Evolutionary conservation across 2,888 invertebrate genomes (phyloP), one percentile per base, ranked within the genome.

Genomic region (Hedychridium roseum): DNA sequence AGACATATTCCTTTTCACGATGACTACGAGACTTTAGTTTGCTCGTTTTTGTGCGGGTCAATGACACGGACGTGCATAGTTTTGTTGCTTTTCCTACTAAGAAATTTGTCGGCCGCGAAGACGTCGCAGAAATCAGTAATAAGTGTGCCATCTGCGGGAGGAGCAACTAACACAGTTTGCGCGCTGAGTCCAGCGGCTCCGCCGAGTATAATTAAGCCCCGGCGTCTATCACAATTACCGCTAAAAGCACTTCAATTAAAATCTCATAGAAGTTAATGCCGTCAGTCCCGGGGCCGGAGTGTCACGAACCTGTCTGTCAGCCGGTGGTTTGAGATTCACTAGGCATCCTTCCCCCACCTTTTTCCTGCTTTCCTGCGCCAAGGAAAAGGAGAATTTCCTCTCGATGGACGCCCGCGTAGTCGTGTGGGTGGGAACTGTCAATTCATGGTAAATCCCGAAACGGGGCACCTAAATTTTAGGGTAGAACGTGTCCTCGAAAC

Each of bases 201-300:
- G 54, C 60, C 60, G 57, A 59, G n/a, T n/a, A 62, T 63, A 68
- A 61, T 68, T 62, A 68, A 66, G 60, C 67, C 61, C 50, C 57
- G 53, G 52, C 60, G 64, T 70, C 60, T 60, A 65, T 70, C 69
- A 68, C 60, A 64, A 66, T 69, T 68, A 64, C 60, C 67, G 60
- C 61, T 68, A 68, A 70, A 70, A 70, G 70, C 70, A 65, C 61
- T 70, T 66, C 63, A 66, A 68, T 68, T 71, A 69, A 68, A 70
- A 64, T 63, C 62, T 58, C 44, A 60, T 66, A 58, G 57, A 64
- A 67, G 64, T 67, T 67, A 69, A 66, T 64, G 59, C 60, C 57
- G 53, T 64, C 54, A 61, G 56, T 53, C 57, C 54, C 57, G 47
- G 43, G 52, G 50, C 36, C 43, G 34, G 44, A 47, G 41, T 47